phyloP scores from a whole-genome alignment of 2,888 invertebrate species.

The Hemistola chrysoprasaria region DNA sequence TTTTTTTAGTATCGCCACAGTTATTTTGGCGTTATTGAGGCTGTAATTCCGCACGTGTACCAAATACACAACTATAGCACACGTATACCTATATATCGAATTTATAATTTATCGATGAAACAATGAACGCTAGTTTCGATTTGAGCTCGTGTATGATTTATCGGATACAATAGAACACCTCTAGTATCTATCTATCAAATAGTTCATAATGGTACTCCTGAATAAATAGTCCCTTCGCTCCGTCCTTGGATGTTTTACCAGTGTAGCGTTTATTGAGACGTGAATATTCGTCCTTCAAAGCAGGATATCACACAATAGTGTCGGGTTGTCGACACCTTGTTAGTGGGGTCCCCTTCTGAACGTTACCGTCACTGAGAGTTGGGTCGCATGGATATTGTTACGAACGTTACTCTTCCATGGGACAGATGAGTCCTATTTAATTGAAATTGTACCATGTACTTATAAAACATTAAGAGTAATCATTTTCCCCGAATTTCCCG shows the following conservation, averaged over 20 bases:
- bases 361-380: conserved; percentile 64
- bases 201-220: conserved; percentile 38
- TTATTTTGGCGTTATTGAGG: conserved; percentile 31
- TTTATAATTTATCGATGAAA: conserved; percentile 25
- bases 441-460: conserved; percentile 45
- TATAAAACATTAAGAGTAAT: conserved; percentile 1
- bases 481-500: conserved; percentile 3
- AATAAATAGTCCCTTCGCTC: conserved; percentile 41
- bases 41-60: conserved; percentile 33
- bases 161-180: conserved; percentile 31
- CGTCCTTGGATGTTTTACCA: conserved; percentile 36
- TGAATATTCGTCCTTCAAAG: conserved; percentile 67
- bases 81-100: conserved; percentile 22
- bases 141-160: conserved; percentile 27
- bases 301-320: conserved; percentile 67
- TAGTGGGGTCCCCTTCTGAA: conserved; percentile 62
- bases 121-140: conserved; percentile 25
- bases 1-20: conserved; percentile 29
- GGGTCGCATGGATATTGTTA: conserved; percentile 64
- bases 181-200: conserved; percentile 31
- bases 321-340: conserved; percentile 77
- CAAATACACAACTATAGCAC: conserved; percentile 25
- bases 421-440: conserved; percentile 55
- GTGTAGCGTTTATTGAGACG: conserved; percentile 56
- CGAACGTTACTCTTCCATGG: conserved; percentile 52